Evolutionary conservation across 2,888 invertebrate genomes (phyloP).

Genomic region (Drosophila nr. medialis): DNA sequence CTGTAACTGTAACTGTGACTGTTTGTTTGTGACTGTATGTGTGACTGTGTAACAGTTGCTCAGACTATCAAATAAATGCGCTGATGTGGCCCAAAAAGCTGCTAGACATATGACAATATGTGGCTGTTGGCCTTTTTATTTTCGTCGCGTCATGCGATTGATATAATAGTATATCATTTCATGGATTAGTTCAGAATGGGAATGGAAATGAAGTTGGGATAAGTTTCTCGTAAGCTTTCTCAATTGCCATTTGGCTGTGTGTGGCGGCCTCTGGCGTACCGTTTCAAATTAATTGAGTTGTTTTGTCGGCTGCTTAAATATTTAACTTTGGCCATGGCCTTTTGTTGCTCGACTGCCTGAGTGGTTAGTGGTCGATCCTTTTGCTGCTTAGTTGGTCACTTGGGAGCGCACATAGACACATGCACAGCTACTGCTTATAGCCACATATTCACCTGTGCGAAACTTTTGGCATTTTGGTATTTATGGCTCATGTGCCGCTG

Average conservation of each 20-base stretch:
- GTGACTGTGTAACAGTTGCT: conserved; percentile 1
- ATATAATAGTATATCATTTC: conserved; percentile 53
- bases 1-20: conserved; percentile 16
- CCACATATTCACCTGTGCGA: conserved; percentile 57
- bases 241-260: conserved; percentile 44
- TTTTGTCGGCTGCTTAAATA: conserved; percentile 80
- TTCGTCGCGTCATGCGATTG: conserved; percentile 52
- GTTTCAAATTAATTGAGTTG: conserved; percentile 84
- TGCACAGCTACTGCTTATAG: conserved; percentile 22
- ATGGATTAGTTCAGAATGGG: conserved; percentile 11
- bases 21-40: conserved; percentile 22
- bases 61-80: conserved; percentile 14
- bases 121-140: conserved; percentile 16
- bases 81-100: conserved; percentile 38
- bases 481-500: conserved; percentile 82
- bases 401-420: conserved; percentile 59
- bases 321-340: conserved; percentile 75
- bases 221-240: conserved; percentile 40
- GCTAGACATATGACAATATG: conserved; percentile 20
- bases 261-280: conserved; percentile 43
- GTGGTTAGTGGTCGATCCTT: conserved; percentile 65
- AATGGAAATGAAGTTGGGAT: conserved; percentile 12
- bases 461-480: conserved; percentile 81
- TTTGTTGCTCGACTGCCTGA: conserved; percentile 59
- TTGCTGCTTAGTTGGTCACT: conserved; percentile 80